Conservation (phyloP, 2,113 vertebrate species). For the Hemicordylus capensis region DNA sequence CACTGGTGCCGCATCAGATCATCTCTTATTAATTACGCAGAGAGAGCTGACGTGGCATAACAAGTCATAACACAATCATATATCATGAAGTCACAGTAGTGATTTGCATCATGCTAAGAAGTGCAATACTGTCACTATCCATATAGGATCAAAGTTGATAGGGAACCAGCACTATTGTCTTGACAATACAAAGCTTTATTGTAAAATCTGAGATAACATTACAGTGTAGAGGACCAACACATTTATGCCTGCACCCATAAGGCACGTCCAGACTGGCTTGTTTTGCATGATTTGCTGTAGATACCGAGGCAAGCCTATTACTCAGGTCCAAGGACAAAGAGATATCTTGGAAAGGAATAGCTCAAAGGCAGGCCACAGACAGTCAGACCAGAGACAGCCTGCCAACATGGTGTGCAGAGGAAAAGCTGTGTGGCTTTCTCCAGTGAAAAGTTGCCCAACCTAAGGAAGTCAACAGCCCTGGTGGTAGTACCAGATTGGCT, state of each 20-base stretch:
- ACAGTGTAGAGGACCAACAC: background rate
- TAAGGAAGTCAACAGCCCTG: background rate
- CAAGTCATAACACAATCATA: constrained; percentile 48
- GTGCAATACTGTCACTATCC: background rate
- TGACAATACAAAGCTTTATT: background rate
- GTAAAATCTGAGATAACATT: background rate
- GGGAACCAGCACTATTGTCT: background rate
- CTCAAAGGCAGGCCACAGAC: background rate
- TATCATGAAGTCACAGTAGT: background rate
- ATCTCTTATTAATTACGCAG: constrained; percentile 51
- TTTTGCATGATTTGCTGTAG: background rate
- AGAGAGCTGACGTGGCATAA: constrained; percentile 20
- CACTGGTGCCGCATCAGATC: constrained; percentile 60
- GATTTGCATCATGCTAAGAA: accelerated
- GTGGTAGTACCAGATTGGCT: no score
- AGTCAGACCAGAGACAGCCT: no score
- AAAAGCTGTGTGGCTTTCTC: background rate
- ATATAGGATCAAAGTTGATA: background rate
- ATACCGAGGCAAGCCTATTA: background rate
- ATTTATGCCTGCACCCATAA: no score
- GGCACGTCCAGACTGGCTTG: background rate
- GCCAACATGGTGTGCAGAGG: background rate
- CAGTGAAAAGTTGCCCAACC: no score
- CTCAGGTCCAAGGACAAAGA: background rate
- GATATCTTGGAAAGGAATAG: background rate